Evolutionary conservation across 2,797 vertebrate species (phyloP).

Genomic region (Phrynocephalus forsythii): DNA sequence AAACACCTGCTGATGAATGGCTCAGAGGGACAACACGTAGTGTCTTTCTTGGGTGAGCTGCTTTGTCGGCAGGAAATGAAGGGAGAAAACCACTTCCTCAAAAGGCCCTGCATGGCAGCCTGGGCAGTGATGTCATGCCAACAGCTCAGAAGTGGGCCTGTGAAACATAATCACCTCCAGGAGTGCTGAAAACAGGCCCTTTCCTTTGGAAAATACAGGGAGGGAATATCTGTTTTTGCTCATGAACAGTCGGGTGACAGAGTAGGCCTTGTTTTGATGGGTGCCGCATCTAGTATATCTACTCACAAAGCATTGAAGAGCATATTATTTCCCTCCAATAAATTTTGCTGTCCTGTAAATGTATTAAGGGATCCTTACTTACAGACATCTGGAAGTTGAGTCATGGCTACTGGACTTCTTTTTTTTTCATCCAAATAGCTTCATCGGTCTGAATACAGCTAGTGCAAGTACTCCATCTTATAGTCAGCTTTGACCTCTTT

Average conservation of each 20-base stretch:
- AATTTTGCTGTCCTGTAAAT: not conserved
- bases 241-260: not conserved
- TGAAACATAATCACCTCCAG: too few relatives aligned
- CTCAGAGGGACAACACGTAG: too few relatives aligned
- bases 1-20: not conserved
- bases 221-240: not conserved
- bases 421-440: too few relatives aligned
- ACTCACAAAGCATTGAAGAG: not conserved
- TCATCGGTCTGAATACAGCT: too few relatives aligned
- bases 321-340: not conserved
- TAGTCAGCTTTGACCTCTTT: too few relatives aligned
- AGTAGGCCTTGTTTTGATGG: not conserved
- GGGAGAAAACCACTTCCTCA: conserved; percentile 39
- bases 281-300: not conserved
- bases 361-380: not conserved
- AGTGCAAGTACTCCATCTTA: too few relatives aligned
- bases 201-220: not conserved
- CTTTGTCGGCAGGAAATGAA: conserved; percentile 20
- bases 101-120: not conserved
- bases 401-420: too few relatives aligned
- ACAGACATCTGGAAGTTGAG: not conserved
- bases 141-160: too few relatives aligned
- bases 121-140: not conserved
- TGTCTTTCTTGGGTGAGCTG: not conserved
- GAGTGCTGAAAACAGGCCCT: not conserved